phyloP scores from a whole-genome alignment of 2,888 invertebrate genomes.

The Drosophila sordidula region DNA sequence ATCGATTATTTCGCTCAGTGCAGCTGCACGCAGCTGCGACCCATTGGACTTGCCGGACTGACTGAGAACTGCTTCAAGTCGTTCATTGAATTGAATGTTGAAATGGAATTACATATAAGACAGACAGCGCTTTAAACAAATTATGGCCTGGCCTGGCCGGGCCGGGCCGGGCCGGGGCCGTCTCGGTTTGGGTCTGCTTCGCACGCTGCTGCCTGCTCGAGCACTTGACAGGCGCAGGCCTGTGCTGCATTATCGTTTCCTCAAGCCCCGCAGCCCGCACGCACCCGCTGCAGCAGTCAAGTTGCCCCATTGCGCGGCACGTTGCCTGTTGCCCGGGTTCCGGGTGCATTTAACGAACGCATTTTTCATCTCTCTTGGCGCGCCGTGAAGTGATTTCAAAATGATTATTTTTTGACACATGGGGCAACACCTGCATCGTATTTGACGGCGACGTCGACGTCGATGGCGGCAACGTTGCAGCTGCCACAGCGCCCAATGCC shows the following conservation, averaged over 20 bases:
- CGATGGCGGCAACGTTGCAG: constrained; percentile 48
- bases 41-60: constrained; percentile 14
- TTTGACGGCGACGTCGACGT: constrained; percentile 43
- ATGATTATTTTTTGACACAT: constrained; percentile 80
- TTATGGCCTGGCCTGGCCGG: constrained; percentile 27
- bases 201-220: constrained; percentile 37
- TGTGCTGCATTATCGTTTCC: constrained; percentile 24
- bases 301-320: constrained; percentile 19
- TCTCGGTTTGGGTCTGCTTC: constrained; percentile 19
- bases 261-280: too few species aligned
- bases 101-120: constrained; percentile 60
- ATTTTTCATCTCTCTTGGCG: constrained; percentile 63
- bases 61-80: constrained; percentile 60
- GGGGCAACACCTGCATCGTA: constrained; percentile 76
- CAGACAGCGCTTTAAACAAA: constrained; percentile 60
- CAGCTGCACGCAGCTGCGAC: constrained; percentile 58
- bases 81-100: constrained; percentile 67
- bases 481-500: constrained; percentile 58
- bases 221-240: constrained; percentile 34
- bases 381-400: constrained; percentile 74
- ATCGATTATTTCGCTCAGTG: constrained; percentile 34
- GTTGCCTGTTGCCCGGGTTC: constrained; percentile 16
- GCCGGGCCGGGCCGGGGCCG: not conserved
- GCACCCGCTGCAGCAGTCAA: not conserved
- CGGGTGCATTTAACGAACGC: constrained; percentile 67